Evolutionary conservation across 2,888 invertebrate genomes (phyloP).

Genomic region (Erynnis tages): DNA sequence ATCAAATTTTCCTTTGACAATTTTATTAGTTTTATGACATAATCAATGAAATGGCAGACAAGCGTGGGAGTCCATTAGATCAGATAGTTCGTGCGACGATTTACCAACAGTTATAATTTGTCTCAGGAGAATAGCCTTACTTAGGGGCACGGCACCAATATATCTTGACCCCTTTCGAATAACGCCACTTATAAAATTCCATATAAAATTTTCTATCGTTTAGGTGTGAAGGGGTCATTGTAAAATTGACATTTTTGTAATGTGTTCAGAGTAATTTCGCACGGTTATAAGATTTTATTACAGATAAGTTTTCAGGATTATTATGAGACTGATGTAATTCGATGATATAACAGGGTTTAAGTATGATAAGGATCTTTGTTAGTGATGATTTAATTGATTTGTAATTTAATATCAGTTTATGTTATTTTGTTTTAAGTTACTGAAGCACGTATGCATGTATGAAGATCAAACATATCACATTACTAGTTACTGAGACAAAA

Average conservation of each 20-base stretch:
- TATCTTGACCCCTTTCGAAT: conserved; percentile 6
- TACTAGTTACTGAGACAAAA: no score
- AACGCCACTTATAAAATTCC: background rate
- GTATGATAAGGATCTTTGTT: no score
- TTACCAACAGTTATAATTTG: conserved; percentile 43
- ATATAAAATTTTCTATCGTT: background rate
- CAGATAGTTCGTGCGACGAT: conserved; percentile 54
- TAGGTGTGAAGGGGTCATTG: background rate
- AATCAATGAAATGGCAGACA: conserved; percentile 10
- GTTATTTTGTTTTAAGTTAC: no score
- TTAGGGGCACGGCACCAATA: conserved; percentile 16
- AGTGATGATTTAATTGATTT: no score
- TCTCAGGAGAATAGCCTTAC: conserved; percentile 37
- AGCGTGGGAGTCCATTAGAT: conserved; percentile 59
- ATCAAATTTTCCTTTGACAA: no score
- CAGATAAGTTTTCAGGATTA: conserved; percentile 9
- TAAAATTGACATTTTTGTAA: conserved; percentile 6
- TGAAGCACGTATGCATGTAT: no score
- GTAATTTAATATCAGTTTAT: background rate
- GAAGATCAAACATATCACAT: no score
- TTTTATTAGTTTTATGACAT: conserved; percentile 32
- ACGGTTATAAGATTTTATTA: conserved; percentile 26
- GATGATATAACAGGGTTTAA: background rate
- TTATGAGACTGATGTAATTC: conserved; percentile 4
- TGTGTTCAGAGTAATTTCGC: conserved; percentile 13